Conservation (phyloP, 2,888 invertebrate genomes). For the Dryadula phaetusa region DNA sequence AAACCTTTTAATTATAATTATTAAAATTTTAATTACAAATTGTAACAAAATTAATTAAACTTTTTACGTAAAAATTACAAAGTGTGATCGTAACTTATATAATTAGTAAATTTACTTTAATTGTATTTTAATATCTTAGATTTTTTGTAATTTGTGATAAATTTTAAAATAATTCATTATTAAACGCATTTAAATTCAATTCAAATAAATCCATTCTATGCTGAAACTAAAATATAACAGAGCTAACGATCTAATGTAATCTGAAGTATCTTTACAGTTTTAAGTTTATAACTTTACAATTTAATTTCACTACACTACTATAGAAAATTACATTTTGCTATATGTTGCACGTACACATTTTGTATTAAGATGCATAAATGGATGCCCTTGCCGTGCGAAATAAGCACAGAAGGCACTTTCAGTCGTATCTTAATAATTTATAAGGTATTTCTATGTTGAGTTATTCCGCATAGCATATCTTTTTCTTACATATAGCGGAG, state of each 20-base stretch:
- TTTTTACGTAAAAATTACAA: conserved; percentile 1
- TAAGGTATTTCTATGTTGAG: not conserved
- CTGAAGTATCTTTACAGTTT: too few species aligned
- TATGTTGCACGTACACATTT: conserved; percentile 3
- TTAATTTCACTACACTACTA: not conserved
- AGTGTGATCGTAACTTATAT: not conserved
- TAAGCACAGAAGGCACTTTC: not conserved
- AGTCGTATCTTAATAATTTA: not conserved
- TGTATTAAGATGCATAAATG: conserved; percentile 5
- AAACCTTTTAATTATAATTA: conserved; percentile 25
- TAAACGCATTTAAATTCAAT: not conserved
- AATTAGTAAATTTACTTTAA: not conserved
- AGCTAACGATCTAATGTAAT: too few species aligned
- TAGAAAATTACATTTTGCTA: not conserved
- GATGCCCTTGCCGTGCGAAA: not conserved
- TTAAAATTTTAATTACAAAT: conserved; percentile 20
- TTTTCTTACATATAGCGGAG: not conserved
- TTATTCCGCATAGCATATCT: not conserved
- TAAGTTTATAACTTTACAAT: not conserved
- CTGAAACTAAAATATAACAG: not conserved
- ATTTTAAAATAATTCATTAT: too few species aligned
- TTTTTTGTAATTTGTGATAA: not conserved
- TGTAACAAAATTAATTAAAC: conserved; percentile 34
- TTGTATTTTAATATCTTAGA: not conserved
- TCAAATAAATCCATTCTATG: not conserved